A percentile compares a stretch with the other conserved stretches of the same genome.
Evolutionary conservation across 2,888 invertebrate species (phyloP).

Genomic region (Drosophila infuscata): DNA sequence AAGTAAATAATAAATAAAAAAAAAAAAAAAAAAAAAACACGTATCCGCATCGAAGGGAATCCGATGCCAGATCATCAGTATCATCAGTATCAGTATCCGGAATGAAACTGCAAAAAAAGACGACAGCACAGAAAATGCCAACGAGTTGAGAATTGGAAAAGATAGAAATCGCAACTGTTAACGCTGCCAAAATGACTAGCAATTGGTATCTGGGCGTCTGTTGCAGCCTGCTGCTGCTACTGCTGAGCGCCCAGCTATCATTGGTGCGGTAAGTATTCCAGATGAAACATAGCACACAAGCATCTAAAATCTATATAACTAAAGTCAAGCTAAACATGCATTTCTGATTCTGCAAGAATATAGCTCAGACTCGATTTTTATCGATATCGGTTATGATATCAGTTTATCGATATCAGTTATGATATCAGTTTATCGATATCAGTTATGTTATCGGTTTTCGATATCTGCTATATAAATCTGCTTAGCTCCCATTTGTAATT

Average conservation of each 20-base stretch:
- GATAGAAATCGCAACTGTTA: constrained; percentile 44
- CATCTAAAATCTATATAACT: background rate
- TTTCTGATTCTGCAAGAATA: background rate
- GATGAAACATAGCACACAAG: background rate
- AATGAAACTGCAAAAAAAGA: constrained; percentile 60
- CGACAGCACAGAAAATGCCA: constrained; percentile 59
- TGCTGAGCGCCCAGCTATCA: constrained; percentile 62
- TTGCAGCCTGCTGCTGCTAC: constrained; percentile 57
- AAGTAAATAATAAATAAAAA: background rate
- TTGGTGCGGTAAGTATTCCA: constrained; percentile 55
- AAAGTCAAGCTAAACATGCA: background rate
- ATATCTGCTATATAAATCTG: background rate
- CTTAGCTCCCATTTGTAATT: background rate
- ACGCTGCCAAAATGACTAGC: constrained; percentile 60
- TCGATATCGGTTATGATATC: too few species aligned
- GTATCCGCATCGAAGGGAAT: constrained; percentile 18
- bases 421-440: too few species aligned
- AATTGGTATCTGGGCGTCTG: constrained; percentile 50
- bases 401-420: too few species aligned
- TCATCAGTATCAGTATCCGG: constrained; percentile 47
- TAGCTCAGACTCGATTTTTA: background rate
- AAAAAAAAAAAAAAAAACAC: background rate
- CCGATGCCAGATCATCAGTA: constrained; percentile 35
- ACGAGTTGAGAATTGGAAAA: constrained; percentile 59
- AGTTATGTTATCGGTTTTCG: too few species aligned